Percentiles rank a stretch among this genome's conserved stretches.
phyloP scores from a whole-genome alignment of 2,797 vertebrate species.

The Lagorchestes hirsutus region DNA sequence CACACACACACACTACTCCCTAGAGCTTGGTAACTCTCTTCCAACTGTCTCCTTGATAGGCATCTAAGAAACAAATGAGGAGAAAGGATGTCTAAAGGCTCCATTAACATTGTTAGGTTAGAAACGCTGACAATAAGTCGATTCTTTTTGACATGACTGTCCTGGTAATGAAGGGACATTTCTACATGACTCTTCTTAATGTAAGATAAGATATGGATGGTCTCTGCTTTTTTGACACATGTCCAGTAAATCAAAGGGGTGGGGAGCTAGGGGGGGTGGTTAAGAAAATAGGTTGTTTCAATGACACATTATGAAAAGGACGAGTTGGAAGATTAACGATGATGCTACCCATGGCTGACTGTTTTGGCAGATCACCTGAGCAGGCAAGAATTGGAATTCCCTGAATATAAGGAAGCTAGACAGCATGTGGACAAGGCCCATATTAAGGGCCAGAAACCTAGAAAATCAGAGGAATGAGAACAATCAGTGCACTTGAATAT shows the following conservation, averaged over 20 bases:
- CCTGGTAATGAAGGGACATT: constrained; percentile 87
- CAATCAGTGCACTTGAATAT: constrained; percentile 69
- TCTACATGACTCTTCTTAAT: constrained; percentile 86
- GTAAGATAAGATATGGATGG: constrained; percentile 86
- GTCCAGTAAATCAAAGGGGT: constrained; percentile 83
- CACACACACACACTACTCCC: constrained; percentile 78
- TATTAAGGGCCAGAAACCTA: constrained; percentile 68
- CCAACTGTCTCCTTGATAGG: constrained; percentile 86
- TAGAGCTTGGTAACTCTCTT: constrained; percentile 83
- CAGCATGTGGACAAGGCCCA: constrained; percentile 6
- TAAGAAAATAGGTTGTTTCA: constrained; percentile 83
- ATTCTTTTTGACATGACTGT: constrained; percentile 88
- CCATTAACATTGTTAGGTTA: constrained; percentile 86
- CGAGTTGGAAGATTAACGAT: constrained; percentile 81
- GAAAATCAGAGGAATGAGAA: constrained; percentile 71
- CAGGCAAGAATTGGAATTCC: constrained; percentile 59
- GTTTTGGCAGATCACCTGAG: constrained; percentile 74
- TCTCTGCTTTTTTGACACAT: constrained; percentile 83
- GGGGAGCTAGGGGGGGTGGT: constrained; percentile 55
- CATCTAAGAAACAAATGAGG: constrained; percentile 87
- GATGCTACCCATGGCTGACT: constrained; percentile 64
- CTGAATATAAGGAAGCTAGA: constrained; percentile 59
- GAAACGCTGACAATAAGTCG: constrained; percentile 86
- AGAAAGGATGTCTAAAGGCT: constrained; percentile 85
- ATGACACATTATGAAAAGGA: constrained; percentile 82